phyloP scores from a whole-genome alignment of 92 coral and sea anemone genomes.

The Phenganax subtilis region DNA sequence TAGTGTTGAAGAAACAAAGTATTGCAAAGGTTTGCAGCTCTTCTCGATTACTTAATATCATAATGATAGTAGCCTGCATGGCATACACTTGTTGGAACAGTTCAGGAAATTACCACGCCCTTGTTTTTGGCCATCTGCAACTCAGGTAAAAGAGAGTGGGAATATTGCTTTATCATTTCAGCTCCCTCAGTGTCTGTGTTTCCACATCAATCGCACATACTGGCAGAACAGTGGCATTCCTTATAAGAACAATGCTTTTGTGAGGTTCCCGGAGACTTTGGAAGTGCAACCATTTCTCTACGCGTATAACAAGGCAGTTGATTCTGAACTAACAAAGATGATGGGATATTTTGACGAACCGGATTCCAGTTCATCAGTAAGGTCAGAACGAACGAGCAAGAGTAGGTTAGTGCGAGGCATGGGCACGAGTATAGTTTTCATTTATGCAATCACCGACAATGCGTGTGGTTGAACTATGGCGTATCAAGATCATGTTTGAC shows the following conservation, averaged over 20 bases:
- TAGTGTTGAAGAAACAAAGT: slow-evolving; percentile 26
- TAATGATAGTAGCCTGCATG: not conserved
- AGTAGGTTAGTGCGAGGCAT: not conserved
- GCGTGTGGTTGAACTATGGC: too few species aligned
- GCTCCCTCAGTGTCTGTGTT: slow-evolving; percentile 90
- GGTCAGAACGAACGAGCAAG: slow-evolving; percentile 4
- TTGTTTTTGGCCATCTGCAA: too few species aligned
- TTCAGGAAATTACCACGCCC: too few species aligned
- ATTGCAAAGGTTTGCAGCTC: slow-evolving; percentile 69
- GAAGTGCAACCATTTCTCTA: slow-evolving; percentile 75
- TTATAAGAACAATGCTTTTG: slow-evolving; percentile 69
- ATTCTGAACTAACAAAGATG: not conserved
- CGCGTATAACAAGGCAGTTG: slow-evolving; percentile 40
- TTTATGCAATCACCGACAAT: too few species aligned
- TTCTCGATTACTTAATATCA: not conserved
- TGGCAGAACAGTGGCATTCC: slow-evolving; percentile 91
- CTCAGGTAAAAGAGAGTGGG: not conserved
- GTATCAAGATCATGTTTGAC: too few species aligned
- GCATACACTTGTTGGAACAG: not conserved
- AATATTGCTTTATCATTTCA: slow-evolving; percentile 18
- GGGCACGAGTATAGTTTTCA: too few species aligned
- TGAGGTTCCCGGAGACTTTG: slow-evolving; percentile 69
- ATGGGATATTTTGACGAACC: not conserved
- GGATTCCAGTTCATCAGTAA: not conserved
- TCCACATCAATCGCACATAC: slow-evolving; percentile 89